Base-by-base conservation (phyloP, 2,888 invertebrate genomes). In the Tholera decimalis region DNA sequence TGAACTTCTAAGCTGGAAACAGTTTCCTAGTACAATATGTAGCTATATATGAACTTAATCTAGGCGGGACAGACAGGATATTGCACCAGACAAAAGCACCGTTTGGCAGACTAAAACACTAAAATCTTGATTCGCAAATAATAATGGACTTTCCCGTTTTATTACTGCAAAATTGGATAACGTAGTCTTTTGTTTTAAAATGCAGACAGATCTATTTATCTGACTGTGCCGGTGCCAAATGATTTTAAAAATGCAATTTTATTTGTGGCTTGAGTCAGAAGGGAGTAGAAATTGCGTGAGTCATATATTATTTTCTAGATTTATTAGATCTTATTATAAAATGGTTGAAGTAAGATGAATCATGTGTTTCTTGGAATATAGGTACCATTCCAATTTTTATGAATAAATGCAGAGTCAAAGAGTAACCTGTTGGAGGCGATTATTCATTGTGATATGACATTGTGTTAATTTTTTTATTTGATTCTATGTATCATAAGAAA, bases 1-100 rank as follows among this genome's bases (percentile, higher is more conserved):
- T 80, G 69, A 64, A 76, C 63, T 70, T 68, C 73, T 71, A 76
- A 80, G 50, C 82, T 73, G 51, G 59, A 70, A 79, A 80, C 73
- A 65, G 70, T 82, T 79, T 70, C 77, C 57, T 62, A 61, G 60
- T 53, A 59, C 74, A 57, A 66, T 66, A 57, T 66, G 60, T 55
- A 60, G 39, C 44, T 53, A 39, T 59, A 72, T 61, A 72, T 47
- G 43, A 58, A 65, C 35, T 56, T 71, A 68, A 76, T 82, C 72
- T 66, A 67, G 61, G 30, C 50, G 49, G 44, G 57, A 53, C 60
- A 70, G 60, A 46, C 80, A 74, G 81, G 80, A 80, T 80, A 80
- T 77, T 80, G 61, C 71, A 22, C 73, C 22, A 65, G 65, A 71
- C 62, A 63, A 69, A 57, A 67, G 41, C 41, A 39, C 65, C 30